Base-by-base conservation (phyloP, 2,113 vertebrate genomes). In the Sisor rabdophorus region DNA sequence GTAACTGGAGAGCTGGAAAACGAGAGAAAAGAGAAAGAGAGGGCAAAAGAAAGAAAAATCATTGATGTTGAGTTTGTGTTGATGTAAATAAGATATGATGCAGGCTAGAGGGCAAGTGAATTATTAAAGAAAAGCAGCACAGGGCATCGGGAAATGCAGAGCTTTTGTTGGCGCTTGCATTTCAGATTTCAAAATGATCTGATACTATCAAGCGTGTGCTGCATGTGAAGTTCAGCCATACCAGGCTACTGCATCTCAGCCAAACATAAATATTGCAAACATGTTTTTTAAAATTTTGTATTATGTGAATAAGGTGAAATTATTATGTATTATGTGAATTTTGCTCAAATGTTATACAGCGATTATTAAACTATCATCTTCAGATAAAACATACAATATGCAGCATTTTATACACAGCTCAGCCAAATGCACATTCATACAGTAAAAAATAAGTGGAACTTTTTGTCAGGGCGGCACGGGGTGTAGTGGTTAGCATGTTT, bases 1-100 rank as follows among this genome's bases (percentile, higher is more conserved):
- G 16, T 53, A 84, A 80, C 64, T 84, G 86, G 30, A 64, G 76
- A 78, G 64, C 87, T 87, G 47, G 79, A 54, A 50, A 32, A 30
- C 55, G 19, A 56, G 13, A 55, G 52, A 17, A 59, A 54, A 11
- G 11, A 7, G 58, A 28, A 26, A 28, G 15, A 53, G 30, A 71
- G 12, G 30, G 17, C 15, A 15, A 72, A 48, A 26, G 22, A 72
- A 11, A 72, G 26, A 17, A 15, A 73, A 55, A 44, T n/a, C 47
- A 2, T n/a, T n/a, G n/a, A n/a, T n/a, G n/a, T n/a, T 52, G n/a
- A 53, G 55, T 15, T 3, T 59, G 67, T 75, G 48, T 10, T 56
- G 50, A 52, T 50, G 4, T 53, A 61, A 79, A 73, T 71, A 48
- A 53, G 59, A 44, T 19, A 17, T 75, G 73, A 54, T 2, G 32